These are phyloP conservation scores for Ranitomeya imitator DNA, from an alignment of 2,113 vertebrate genomes.

Conservation along the genomic window DNA sequence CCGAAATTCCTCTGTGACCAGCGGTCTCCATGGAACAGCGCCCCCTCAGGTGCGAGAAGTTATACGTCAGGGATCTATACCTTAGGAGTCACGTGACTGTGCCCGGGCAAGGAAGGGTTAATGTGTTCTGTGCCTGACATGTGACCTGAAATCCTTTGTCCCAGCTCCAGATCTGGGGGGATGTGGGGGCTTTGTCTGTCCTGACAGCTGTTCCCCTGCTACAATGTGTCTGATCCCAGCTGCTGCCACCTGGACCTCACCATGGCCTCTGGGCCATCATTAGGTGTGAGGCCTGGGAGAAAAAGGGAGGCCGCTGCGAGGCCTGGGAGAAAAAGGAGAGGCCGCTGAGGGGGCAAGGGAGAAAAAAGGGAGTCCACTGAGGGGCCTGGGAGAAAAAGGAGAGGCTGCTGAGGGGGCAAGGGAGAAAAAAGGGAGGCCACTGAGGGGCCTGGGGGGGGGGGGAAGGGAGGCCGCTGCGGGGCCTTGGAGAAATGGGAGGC, in stretches of 20 bases:
- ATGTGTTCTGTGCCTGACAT: neutral
- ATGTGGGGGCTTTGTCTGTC: neutral
- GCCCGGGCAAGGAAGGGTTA: neutral
- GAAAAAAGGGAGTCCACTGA: too few species aligned
- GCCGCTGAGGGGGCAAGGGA: too few species aligned
- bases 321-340: too few species aligned
- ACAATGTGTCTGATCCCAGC: neutral
- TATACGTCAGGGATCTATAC: neutral
- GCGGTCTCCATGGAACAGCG: too few species aligned
- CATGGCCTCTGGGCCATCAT: neutral
- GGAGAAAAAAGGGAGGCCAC: too few species aligned
- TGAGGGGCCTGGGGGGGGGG: too few species aligned
- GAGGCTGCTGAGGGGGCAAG: too few species aligned
- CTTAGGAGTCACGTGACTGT: neutral
- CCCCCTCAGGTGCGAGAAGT: neutral
- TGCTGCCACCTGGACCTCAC: neutral
- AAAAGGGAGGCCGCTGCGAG: neutral
- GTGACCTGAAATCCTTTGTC: constrained; percentile 31
- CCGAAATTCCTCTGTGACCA: too few species aligned
- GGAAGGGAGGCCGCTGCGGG: too few species aligned
- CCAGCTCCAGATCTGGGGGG: neutral
- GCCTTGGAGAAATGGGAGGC: too few species aligned
- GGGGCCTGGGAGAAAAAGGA: too few species aligned
- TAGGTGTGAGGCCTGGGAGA: neutral
- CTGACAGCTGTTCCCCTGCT: constrained; percentile 9